A percentile compares a stretch with the other conserved stretches of the same genome.
These are phyloP conservation scores for Megalonaias nervosa DNA, from an alignment of 1,140 invertebrate species.

Conservation along the genomic window DNA sequence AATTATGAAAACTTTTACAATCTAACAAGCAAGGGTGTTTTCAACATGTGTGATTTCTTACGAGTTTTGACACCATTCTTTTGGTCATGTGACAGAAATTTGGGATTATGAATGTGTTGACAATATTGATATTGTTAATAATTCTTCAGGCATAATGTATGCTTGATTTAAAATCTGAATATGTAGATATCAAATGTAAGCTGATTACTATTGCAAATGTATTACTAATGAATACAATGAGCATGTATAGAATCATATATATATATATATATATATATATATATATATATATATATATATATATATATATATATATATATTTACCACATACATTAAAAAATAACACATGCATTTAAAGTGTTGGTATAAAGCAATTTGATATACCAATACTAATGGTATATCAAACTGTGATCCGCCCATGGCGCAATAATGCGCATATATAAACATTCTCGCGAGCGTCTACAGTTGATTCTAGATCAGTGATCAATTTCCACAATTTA, in stretches of 20 bases:
- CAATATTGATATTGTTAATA: neutral
- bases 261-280: conserved; percentile 5
- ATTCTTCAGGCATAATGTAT: neutral
- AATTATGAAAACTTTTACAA: too few relatives aligned
- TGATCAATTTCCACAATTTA: too few relatives aligned
- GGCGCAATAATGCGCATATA: neutral
- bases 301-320: too few relatives aligned
- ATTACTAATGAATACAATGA: neutral
- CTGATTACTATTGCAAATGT: neutral
- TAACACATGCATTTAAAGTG: too few relatives aligned
- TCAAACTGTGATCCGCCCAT: neutral
- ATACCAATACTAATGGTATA: too few relatives aligned
- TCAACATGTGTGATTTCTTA: too few relatives aligned
- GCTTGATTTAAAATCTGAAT: neutral
- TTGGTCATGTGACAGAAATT: neutral
- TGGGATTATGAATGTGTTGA: neutral
- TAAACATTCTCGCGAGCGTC: too few relatives aligned
- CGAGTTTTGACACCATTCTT: too few relatives aligned
- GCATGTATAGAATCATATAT: neutral
- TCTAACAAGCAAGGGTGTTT: too few relatives aligned
- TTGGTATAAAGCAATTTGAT: too few relatives aligned
- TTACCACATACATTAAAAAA: too few relatives aligned
- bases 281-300: conserved; percentile 5
- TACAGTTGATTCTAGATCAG: too few relatives aligned
- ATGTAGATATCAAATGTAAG: neutral